These are phyloP conservation scores for Struthio camelus DNA, from an alignment of 2,113 vertebrate species.

Conservation along the genomic window DNA sequence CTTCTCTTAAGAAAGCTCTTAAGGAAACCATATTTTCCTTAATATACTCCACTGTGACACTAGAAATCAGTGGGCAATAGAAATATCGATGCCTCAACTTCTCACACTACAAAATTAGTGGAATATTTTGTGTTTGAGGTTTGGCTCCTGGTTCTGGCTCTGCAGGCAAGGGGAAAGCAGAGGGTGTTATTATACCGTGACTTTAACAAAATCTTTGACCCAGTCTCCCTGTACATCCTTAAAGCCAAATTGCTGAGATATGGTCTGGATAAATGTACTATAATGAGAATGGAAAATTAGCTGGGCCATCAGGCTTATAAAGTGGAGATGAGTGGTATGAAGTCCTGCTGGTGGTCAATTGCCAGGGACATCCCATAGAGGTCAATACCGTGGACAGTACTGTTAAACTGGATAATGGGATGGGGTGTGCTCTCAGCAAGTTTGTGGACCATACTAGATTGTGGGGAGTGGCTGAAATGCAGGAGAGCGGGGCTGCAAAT, in stretches of 20 bases:
- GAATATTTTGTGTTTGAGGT: neutral
- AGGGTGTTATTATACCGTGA: rapidly evolving
- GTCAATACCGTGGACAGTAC: rapidly evolving
- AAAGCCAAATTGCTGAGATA: neutral
- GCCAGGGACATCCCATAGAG: rapidly evolving
- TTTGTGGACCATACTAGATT: neutral
- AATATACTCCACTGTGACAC: neutral
- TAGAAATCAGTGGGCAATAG: neutral
- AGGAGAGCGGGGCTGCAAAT: neutral
- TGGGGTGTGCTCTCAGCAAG: rapidly evolving
- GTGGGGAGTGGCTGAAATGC: rapidly evolving
- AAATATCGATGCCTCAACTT: neutral
- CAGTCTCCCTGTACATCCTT: neutral
- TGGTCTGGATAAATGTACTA: neutral
- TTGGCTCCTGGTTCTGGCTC: neutral
- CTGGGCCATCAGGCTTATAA: neutral
- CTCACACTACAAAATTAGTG: neutral
- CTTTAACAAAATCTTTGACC: neutral
- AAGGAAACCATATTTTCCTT: neutral
- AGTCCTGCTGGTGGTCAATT: neutral
- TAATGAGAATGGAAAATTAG: neutral
- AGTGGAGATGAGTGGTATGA: neutral
- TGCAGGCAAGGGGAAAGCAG: neutral
- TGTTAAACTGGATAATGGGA: neutral
- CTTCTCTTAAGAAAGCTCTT: neutral